Conservation (phyloP, 2,113 vertebrate species). For the Mirounga angustirostris region DNA sequence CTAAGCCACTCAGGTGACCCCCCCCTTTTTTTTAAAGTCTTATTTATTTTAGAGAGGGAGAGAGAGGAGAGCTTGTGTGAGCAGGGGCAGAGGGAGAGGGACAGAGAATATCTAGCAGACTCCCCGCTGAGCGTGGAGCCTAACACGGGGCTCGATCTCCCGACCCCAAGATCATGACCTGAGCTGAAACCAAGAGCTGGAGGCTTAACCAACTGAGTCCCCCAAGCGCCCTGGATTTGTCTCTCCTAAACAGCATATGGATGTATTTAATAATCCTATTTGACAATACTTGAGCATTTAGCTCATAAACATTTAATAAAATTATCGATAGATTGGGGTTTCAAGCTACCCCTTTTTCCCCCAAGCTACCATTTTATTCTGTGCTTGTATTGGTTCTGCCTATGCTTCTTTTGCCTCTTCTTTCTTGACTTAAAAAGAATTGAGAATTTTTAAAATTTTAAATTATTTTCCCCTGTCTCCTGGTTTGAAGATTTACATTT, state of each 20-base stretch:
- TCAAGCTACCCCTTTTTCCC: not conserved
- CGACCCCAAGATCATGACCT: not conserved
- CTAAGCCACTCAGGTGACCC: not conserved
- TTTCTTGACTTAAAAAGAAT: not conserved
- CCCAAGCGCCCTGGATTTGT: not conserved
- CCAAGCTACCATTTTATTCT: conserved; percentile 29
- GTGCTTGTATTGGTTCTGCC: conserved; percentile 9
- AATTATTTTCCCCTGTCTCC: not conserved
- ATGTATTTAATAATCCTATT: not conserved
- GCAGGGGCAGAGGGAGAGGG: not conserved
- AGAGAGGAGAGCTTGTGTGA: not conserved
- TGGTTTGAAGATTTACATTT: conserved; percentile 6
- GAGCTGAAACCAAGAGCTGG: not conserved
- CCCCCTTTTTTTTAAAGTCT: not conserved
- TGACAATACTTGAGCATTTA: not conserved
- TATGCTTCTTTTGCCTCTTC: not conserved
- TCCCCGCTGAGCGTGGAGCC: not conserved
- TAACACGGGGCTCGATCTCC: not conserved
- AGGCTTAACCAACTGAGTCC: not conserved
- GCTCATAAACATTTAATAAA: conserved; percentile 17
- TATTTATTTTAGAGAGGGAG: not conserved
- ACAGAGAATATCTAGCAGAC: not conserved
- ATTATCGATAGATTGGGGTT: conserved; percentile 17
- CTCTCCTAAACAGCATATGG: not conserved
- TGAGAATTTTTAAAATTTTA: not conserved